These are phyloP conservation scores for Zosterops japonicus DNA, from an alignment of 2,113 vertebrate genomes.

Conservation along the genomic window DNA sequence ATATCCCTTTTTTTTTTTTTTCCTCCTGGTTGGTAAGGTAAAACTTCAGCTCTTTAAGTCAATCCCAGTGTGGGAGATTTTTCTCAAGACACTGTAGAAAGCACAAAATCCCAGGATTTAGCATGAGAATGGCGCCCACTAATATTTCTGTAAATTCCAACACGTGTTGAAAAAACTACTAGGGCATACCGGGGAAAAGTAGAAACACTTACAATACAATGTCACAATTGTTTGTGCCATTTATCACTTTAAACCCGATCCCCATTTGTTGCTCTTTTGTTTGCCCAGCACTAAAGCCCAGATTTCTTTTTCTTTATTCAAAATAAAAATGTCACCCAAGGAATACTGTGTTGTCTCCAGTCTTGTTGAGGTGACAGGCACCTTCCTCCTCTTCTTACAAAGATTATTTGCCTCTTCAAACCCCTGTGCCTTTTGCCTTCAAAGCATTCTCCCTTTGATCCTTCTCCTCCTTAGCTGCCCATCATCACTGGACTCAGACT, in stretches of 20 bases:
- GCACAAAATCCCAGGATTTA: neutral
- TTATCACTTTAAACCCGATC: neutral
- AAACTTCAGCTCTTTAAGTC: neutral
- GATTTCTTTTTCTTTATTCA: neutral
- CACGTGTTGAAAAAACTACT: neutral
- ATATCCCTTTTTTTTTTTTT: neutral
- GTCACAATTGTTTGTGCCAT: neutral
- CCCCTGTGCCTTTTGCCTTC: neutral
- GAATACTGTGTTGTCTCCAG: neutral
- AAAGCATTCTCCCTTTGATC: slow-evolving; percentile 18
- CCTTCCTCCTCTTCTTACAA: neutral
- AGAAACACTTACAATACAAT: neutral
- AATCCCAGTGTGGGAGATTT: neutral
- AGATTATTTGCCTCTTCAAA: slow-evolving; percentile 38
- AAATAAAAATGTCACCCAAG: neutral
- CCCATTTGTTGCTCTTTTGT: neutral
- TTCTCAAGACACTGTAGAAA: neutral
- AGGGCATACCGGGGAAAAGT: neutral
- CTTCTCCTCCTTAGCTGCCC: neutral
- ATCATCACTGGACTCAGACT: neutral
- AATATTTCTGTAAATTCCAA: neutral
- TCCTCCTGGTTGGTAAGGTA: neutral
- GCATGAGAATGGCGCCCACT: neutral
- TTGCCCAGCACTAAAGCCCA: neutral
- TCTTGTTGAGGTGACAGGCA: neutral